A percentile compares a stretch with the other conserved stretches of the same genome.
Conservation (phyloP, 2,888 invertebrate genomes). For the Phengaris arion region DNA sequence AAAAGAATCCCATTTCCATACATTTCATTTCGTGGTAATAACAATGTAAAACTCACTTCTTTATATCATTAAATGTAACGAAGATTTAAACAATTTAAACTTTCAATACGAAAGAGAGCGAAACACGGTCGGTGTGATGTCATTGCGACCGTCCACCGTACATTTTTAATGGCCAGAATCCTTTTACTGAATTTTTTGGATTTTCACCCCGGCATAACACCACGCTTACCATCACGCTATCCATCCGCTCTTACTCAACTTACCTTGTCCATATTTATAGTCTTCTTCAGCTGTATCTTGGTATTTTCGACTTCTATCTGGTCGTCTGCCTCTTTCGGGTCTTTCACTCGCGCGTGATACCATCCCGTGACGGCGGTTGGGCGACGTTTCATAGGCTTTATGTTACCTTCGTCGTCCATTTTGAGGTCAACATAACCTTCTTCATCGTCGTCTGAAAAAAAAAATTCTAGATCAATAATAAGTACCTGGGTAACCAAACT, state of each 20-base stretch:
- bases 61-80: no score
- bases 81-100: no score
- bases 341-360: conserved; percentile 54
- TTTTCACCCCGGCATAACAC: no score
- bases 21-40: no score
- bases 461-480: no score
- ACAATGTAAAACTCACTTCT: no score
- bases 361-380: conserved; percentile 49
- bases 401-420: conserved; percentile 64
- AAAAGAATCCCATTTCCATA: no score
- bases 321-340: conserved; percentile 40
- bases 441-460: conserved; percentile 58
- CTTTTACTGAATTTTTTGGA: not conserved
- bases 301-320: conserved; percentile 45
- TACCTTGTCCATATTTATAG: conserved; percentile 67
- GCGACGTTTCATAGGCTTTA: conserved; percentile 58
- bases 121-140: no score
- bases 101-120: no score
- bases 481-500: no score
- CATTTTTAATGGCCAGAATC: no score
- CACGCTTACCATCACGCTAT: not conserved
- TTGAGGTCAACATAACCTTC: conserved; percentile 69
- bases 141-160: no score
- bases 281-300: conserved; percentile 66
- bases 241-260: conserved; percentile 30